These are phyloP conservation scores for Tragelaphus buxtoni DNA, from an alignment of 2,113 vertebrate genomes.

Conservation along the genomic window DNA sequence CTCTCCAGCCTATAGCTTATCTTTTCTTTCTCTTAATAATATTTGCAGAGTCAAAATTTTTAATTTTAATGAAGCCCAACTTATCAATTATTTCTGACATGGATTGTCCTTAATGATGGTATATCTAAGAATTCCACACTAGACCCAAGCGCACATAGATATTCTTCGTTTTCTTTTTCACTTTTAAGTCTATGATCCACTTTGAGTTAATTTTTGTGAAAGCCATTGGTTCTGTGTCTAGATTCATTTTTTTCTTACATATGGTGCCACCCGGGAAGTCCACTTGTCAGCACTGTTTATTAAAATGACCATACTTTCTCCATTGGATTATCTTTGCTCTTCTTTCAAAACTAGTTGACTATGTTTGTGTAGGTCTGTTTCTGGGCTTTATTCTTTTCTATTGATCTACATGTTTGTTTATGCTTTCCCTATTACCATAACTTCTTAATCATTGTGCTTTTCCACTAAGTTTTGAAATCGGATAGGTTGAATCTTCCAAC, in stretches of 20 bases:
- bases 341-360: not conserved
- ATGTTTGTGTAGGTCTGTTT: not conserved
- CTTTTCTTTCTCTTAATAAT: not conserved
- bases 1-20: not conserved
- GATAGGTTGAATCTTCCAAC: not conserved
- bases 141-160: rapidly evolving
- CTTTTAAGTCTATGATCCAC: not conserved
- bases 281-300: not conserved
- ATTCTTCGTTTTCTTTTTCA: not conserved
- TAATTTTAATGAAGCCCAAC: not conserved
- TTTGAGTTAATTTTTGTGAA: not conserved
- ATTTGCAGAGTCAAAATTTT: not conserved
- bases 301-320: not conserved
- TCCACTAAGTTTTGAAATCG: not conserved
- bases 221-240: not conserved
- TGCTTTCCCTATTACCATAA: not conserved
- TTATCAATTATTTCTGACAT: not conserved
- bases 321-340: not conserved
- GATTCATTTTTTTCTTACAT: not conserved
- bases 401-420: not conserved
- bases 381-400: not conserved
- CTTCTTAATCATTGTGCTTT: not conserved
- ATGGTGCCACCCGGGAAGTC: not conserved
- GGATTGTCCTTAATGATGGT: not conserved
- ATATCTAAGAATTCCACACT: not conserved